Evolutionary conservation across 2,888 invertebrate species (phyloP).

Genomic region (Coenonympha arcania): DNA sequence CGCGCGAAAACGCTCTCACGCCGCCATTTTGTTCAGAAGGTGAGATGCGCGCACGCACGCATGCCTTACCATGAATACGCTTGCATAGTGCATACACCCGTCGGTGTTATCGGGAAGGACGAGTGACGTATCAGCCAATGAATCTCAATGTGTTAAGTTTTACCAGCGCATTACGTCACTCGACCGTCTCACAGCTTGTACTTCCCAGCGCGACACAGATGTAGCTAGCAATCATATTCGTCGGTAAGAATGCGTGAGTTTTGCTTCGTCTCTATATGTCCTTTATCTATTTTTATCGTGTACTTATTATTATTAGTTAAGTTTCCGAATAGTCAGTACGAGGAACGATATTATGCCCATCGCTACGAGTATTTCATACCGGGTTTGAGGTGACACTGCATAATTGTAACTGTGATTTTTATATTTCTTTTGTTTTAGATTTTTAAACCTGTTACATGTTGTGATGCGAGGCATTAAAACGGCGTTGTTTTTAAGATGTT

Average conservation of each 20-base stretch:
- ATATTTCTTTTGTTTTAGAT: constrained; percentile 66
- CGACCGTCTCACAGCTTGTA: constrained; percentile 30
- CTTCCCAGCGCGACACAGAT: constrained; percentile 3
- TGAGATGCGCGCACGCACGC: constrained; percentile 68
- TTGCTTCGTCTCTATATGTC: constrained; percentile 71
- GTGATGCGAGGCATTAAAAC: constrained; percentile 50
- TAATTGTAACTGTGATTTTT: constrained; percentile 75
- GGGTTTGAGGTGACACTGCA: constrained; percentile 71
- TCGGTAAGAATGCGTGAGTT: constrained; percentile 54
- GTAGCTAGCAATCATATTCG: constrained; percentile 34
- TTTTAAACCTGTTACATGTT: constrained; percentile 70
- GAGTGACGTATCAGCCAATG: constrained; percentile 9
- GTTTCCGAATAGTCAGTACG: constrained; percentile 52
- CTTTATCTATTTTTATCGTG: constrained; percentile 56
- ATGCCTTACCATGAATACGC: constrained; percentile 51
- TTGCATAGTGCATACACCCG: constrained; percentile 35
- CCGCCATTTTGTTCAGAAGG: constrained; percentile 73
- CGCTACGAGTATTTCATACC: constrained; percentile 61
- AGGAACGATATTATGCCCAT: constrained; percentile 50
- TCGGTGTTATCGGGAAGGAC: constrained; percentile 12
- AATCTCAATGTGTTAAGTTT: constrained; percentile 16
- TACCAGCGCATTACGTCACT: constrained; percentile 21
- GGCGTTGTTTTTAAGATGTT: constrained; percentile 41
- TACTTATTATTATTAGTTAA: constrained; percentile 74
- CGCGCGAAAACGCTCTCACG: constrained; percentile 67